Conservation (phyloP, 2,888 invertebrate species). For the Troilus luridus region DNA sequence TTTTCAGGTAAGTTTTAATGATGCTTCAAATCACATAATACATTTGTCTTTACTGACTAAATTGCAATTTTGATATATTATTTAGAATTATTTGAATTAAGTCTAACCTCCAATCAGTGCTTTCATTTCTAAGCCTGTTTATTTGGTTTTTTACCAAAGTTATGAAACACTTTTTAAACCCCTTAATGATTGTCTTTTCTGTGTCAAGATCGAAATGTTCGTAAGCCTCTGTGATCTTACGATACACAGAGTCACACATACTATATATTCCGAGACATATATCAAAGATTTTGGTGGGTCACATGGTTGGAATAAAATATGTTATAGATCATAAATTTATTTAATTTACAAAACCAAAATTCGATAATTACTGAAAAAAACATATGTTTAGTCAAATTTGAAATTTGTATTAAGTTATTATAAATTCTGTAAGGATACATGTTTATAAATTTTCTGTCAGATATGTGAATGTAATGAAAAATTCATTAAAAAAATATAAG, state of each 20-base stretch:
- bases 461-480: not conserved
- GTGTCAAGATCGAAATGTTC: conserved; percentile 40
- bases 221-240: conserved; percentile 49
- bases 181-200: conserved; percentile 39
- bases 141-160: conserved; percentile 50
- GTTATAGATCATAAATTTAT: conserved; percentile 31
- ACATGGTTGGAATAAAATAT: conserved; percentile 50
- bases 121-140: conserved; percentile 52
- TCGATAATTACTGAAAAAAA: not conserved
- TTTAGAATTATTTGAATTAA: conserved; percentile 40
- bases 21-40: conserved; percentile 20
- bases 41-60: conserved; percentile 21
- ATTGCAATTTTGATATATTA: conserved; percentile 36
- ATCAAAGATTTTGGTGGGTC: conserved; percentile 52
- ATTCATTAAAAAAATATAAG: not conserved
- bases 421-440: not conserved
- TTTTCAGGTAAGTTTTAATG: conserved; percentile 35
- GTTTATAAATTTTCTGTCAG: not conserved
- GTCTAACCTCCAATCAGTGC: conserved; percentile 46
- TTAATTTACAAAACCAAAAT: conserved; percentile 19
- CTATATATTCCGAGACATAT: conserved; percentile 42
- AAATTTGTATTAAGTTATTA: not conserved
- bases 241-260: conserved; percentile 47
- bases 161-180: conserved; percentile 43
- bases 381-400: not conserved